phyloP scores from a whole-genome alignment of 2,113 vertebrate species.

The Turnix velox region DNA sequence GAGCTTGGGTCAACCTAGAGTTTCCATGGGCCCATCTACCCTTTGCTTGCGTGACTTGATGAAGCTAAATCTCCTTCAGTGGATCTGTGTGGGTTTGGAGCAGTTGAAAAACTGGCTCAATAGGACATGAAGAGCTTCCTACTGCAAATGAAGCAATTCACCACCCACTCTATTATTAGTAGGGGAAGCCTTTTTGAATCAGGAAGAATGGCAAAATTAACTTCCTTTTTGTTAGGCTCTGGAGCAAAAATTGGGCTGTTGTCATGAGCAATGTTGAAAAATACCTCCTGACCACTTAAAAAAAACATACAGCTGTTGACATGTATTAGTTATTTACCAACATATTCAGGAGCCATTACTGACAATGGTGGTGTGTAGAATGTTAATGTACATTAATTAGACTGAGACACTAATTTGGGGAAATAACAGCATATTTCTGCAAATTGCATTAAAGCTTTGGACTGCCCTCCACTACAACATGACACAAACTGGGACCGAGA shows the following conservation, averaged over 20 bases:
- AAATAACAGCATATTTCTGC: background rate
- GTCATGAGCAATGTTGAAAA: background rate
- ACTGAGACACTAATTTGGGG: background rate
- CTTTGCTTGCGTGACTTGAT: background rate
- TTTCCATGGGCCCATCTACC: background rate
- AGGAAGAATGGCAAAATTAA: conserved; percentile 45
- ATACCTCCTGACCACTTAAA: background rate
- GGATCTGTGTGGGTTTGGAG: background rate
- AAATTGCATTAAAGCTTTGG: background rate
- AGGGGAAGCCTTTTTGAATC: conserved; percentile 22
- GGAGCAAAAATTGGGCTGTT: conserved; percentile 21
- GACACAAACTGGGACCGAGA: background rate
- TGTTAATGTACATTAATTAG: background rate
- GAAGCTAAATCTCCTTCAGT: background rate
- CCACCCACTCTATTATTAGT: conserved; percentile 49
- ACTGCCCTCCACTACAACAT: background rate
- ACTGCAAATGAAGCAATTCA: conserved; percentile 45
- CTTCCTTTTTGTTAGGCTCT: conserved; percentile 25
- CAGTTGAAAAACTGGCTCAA: conserved; percentile 9
- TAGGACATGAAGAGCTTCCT: conserved; percentile 37
- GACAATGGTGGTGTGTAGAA: background rate
- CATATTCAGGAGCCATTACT: background rate
- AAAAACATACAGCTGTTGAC: background rate
- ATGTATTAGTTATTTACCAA: background rate
- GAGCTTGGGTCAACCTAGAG: background rate